A percentile compares a stretch with the other conserved stretches of the same genome.
Conservation (phyloP, 2,888 invertebrate genomes). For the Cephus runcator region DNA sequence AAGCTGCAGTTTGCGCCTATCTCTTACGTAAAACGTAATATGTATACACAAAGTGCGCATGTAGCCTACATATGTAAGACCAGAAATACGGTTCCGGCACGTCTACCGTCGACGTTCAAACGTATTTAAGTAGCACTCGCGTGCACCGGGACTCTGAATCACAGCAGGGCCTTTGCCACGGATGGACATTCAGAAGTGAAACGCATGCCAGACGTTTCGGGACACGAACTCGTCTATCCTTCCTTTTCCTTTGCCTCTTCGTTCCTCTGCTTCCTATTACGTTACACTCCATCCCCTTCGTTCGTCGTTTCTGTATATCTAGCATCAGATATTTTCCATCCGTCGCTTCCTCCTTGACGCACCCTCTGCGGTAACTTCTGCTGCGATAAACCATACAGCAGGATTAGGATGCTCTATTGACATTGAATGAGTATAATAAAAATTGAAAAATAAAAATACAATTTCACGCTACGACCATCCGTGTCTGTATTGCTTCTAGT, state of each 20-base stretch:
- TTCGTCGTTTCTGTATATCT: neutral
- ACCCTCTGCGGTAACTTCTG: neutral
- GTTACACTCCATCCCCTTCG: neutral
- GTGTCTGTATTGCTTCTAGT: neutral
- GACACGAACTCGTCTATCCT: neutral
- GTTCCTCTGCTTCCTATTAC: too few species aligned
- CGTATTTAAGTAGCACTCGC: constrained; percentile 21
- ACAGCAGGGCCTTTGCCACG: constrained; percentile 4
- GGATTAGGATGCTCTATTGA: neutral
- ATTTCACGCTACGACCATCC: neutral
- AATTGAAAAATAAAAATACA: neutral
- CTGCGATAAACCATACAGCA: neutral
- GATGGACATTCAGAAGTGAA: neutral
- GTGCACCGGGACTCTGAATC: constrained; percentile 31
- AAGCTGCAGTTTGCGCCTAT: neutral
- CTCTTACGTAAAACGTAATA: neutral
- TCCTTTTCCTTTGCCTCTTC: neutral
- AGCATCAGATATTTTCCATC: neutral
- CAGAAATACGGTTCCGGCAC: neutral
- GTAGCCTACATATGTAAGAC: neutral
- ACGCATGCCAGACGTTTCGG: neutral
- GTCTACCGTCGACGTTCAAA: neutral
- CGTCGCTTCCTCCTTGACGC: neutral
- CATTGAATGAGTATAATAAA: neutral
- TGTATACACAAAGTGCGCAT: neutral